Evolutionary conservation across 2,113 vertebrate species (phyloP), one percentile per base, ranked within the genome.

Genomic region (Calonectris borealis): DNA sequence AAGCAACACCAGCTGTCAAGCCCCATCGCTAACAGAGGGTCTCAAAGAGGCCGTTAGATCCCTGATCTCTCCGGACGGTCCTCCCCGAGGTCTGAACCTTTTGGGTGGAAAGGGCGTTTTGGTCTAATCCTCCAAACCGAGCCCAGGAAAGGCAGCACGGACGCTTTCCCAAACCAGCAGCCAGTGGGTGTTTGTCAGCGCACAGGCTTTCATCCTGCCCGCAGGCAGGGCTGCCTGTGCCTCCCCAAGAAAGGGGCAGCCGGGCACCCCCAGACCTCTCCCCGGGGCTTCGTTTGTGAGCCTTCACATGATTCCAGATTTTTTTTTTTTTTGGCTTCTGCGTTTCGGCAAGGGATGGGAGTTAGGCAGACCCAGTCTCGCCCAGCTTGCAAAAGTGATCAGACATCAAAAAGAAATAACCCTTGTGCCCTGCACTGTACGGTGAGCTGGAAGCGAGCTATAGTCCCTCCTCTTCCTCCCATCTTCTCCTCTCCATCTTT

Each of bases 31-130:
- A 70, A 42, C 16, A 22, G 27, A 32, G 25, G 9, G 21, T 29
- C 80, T 73, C 55, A 12, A 38, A 58, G 36, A 14, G 27, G 14
- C 24, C 19, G 4, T 42, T 6, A 32, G 14, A 32, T 11, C 48
- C 34, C 52, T 10, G 32, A 62, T 27, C 25, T 42, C 18, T 55
- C 20, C 0, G 0, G 6, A 6, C 2, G 4, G 10, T 10, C 42
- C 9, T 72, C 19, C 21, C 52, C 0, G 0, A 24, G 25, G 11
- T 40, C 51, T 32, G 26, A 94, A 44, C 40, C 31, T 44, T 87
- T 62, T 3, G 11, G 6, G 15, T 24, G 16, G 10, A 44, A 51
- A 64, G 22, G 24, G 4, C 1, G 0, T 57, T 79, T 54, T 8
- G 14, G 4, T 44, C 14, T 25, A 34, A 38, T 13, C 4, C 18